Conservation (phyloP, 1,140 invertebrate genomes). For the Plectrocnemia conspersa region DNA sequence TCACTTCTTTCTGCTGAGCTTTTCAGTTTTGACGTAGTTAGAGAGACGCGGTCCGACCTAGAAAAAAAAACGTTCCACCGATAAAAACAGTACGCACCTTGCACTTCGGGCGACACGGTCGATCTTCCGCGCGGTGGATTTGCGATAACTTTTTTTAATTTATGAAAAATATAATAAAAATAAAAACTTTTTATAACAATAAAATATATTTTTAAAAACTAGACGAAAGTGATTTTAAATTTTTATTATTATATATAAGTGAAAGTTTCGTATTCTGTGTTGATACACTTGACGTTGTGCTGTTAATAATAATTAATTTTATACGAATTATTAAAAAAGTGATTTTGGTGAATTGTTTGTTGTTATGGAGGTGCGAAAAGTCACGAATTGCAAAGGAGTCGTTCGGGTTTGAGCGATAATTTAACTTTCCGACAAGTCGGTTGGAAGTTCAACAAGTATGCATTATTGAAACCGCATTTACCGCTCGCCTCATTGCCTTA, state of each 20-base stretch:
- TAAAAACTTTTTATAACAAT: no score
- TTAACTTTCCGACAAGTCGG: constrained; percentile 14
- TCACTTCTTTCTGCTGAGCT: constrained; percentile 31
- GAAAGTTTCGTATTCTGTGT: no score
- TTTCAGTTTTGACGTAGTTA: constrained; percentile 27
- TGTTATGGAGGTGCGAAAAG: no score
- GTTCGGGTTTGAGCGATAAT: constrained; percentile 13
- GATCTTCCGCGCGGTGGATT: neutral
- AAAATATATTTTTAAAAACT: no score
- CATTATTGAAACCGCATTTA: constrained; percentile 27
- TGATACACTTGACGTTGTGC: neutral
- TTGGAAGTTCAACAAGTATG: constrained; percentile 26
- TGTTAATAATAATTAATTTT: neutral
- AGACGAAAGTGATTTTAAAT: no score
- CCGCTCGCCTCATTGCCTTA: constrained; percentile 19
- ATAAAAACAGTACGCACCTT: no score
- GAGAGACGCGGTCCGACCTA: no score
- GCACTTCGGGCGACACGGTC: constrained; percentile 19
- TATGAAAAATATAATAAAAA: no score
- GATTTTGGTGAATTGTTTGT: no score
- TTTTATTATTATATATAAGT: no score
- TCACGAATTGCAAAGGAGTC: no score
- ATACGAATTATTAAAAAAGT: neutral
- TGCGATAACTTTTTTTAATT: neutral
- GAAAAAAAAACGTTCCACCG: no score